Evolutionary conservation across 2,797 vertebrate species (phyloP), one percentile per base, ranked within the genome.

Genomic region (Eleutherodactylus coqui): DNA sequence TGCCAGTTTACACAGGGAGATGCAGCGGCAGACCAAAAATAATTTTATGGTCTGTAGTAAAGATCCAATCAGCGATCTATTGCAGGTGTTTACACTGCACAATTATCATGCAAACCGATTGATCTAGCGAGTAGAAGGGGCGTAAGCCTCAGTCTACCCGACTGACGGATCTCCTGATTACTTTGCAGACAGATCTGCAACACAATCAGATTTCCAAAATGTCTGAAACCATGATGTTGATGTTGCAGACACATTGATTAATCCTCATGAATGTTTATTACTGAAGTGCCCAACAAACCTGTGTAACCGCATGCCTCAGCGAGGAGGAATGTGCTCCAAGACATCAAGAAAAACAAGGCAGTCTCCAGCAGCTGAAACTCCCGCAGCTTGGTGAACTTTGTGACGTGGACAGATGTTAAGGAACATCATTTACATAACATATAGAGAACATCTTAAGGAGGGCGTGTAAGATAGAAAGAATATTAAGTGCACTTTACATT

Each of bases 221-320:
- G 5, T 43, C 43, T 5, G 43, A 43, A 43, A 43, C 43, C 4
- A 43, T 51, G 49, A 51, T 19, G 4, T 51, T 19, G 6, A 51
- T 51, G 49, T 17, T 19, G 5, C 49, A 51, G 49, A 51, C 16
- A 64, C 14, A 32, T 5, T 32, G 60, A 64, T 36, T 36, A 34
- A 67, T 64, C 29, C 4, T 14, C 3, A 34, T 64, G 60, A 10
- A 16, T 34, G 62, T 34, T 36, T 19, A 1, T 69, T 5, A 34
- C 41, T 41, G 67, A 21, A 17, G 38, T 45, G 27, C 1, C n/a
- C 53, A 84, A 85, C 93, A 91, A 90, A 97, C 98, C 98, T 93
- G 98, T 99, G 93, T 98, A 98, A 78, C 97, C 97, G 87, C 98
- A 99, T 0, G 98, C 97, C 91, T 99, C 98, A 0, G 98, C 98